Base-by-base conservation (phyloP, 2,888 invertebrate species). In the Dyspetes luteomarginatus region DNA sequence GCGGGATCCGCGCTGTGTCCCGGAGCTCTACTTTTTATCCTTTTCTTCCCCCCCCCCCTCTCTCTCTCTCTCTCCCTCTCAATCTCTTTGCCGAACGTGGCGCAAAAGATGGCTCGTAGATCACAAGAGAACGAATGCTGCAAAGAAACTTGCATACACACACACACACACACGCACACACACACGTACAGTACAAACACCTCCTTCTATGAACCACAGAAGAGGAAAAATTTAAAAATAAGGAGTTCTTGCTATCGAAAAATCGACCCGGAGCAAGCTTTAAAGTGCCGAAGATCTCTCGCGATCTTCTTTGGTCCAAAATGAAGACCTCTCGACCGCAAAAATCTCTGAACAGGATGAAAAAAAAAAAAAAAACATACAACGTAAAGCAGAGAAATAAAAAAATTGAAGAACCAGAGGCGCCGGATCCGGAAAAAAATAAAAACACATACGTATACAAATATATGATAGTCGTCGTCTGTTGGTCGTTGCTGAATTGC, bases 251-350 rank as follows among this genome's bases (percentile, higher is more conserved):
- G 64, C 36, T 30, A 28, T 7, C 65, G 68, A 60, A 17, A 36
- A 41, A 55, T 68, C 62, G 36, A n/a, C 52, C 67, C 52, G n/a
- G 75, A 68, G n/a, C 62, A 48, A 55, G 48, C 77, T 73, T 56
- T 74, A 55, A 65, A 52, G 28, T 52, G 26, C 30, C 30, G 30
- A 15, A 45, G 30, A 56, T 74, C 65, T 55, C 65, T 78, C 67
- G 81, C 81, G 76, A 85, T 85, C 84, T 81, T 52, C 58, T 50
- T 60, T 41, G 58, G 60, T 62, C 67, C 75, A 58, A 58, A 78
- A 85, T 85, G 80, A 82, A 84, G 85, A 83, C 81, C 71, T 85
- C 78, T 74, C 56, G 56, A 74, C 74, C 65, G 74, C 65, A 58
- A 55, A 45, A 26, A 19, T 26, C 48, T 68, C n/a, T 48, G 17